Evolutionary conservation across 2,888 invertebrate genomes (phyloP).

Genomic region (Nymphalis urticae): DNA sequence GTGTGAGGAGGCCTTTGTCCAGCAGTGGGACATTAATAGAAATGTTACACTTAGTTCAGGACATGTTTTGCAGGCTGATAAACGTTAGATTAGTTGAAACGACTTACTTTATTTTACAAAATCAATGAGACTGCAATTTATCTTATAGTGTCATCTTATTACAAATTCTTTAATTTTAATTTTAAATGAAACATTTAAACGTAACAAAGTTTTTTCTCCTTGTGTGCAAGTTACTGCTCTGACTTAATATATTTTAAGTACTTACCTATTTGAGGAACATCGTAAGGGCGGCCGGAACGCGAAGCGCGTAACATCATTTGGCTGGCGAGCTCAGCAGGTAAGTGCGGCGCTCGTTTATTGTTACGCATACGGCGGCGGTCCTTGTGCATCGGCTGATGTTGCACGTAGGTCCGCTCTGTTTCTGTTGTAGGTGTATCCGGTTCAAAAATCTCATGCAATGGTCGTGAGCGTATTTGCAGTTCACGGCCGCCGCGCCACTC

Average conservation of each 20-base stretch:
- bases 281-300: conserved; percentile 89
- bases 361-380: conserved; percentile 56
- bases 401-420: conserved; percentile 45
- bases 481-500: conserved; percentile 62
- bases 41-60: too few species aligned
- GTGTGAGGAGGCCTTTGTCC: too few species aligned
- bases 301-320: conserved; percentile 90
- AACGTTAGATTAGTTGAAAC: too few species aligned
- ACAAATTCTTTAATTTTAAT: too few species aligned
- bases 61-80: too few species aligned
- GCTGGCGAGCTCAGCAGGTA: conserved; percentile 84
- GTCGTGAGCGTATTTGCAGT: conserved; percentile 57
- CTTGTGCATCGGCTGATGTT: conserved; percentile 59
- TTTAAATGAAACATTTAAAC: not conserved
- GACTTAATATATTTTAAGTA: not conserved
- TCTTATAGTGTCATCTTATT: not conserved
- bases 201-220: too few species aligned
- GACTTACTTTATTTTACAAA: too few species aligned
- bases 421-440: conserved; percentile 56
- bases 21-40: too few species aligned
- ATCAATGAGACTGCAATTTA: not conserved
- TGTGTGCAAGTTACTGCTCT: not conserved
- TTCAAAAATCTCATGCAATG: conserved; percentile 70
- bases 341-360: conserved; percentile 66
- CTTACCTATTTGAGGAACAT: conserved; percentile 93